These are phyloP conservation scores for Hirtodrosophila trivittata DNA, from an alignment of 2,888 invertebrate species.

Conservation along the genomic window DNA sequence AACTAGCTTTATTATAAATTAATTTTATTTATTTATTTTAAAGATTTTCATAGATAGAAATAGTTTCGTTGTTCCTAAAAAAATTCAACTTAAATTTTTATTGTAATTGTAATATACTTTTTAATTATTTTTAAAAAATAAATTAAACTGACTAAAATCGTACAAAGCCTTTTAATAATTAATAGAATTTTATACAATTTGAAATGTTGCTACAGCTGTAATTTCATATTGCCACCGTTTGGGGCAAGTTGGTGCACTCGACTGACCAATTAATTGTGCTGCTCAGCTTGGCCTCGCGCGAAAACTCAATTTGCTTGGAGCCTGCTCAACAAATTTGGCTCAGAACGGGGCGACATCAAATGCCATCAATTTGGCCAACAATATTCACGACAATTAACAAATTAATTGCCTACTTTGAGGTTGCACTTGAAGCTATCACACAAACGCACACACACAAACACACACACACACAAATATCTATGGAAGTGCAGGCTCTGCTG, in stretches of 20 bases:
- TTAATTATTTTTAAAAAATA: too few species aligned
- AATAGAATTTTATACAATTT: too few species aligned
- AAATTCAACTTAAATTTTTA: too few species aligned
- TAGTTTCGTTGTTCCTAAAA: too few species aligned
- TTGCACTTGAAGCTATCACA: constrained; percentile 50
- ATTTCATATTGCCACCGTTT: not conserved
- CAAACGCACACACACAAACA: constrained; percentile 20
- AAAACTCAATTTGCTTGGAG: constrained; percentile 61
- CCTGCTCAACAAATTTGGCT: constrained; percentile 24
- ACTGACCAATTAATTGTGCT: constrained; percentile 28
- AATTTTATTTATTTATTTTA: too few species aligned
- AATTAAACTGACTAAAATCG: too few species aligned
- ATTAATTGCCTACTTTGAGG: constrained; percentile 74
- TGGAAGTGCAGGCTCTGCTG: constrained; percentile 23
- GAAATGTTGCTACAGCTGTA: not conserved
- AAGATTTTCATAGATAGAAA: too few species aligned
- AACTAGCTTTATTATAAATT: too few species aligned
- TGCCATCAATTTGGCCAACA: constrained; percentile 68
- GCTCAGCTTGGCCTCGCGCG: constrained; percentile 30
- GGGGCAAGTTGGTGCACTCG: constrained; percentile 11
- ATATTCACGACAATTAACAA: constrained; percentile 71
- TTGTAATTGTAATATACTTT: too few species aligned
- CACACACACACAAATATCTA: constrained; percentile 2
- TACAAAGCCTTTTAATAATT: too few species aligned
- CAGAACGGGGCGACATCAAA: constrained; percentile 33